These are phyloP conservation scores for Norana najaformis DNA, from an alignment of 2,888 invertebrate species.

Conservation along the genomic window DNA sequence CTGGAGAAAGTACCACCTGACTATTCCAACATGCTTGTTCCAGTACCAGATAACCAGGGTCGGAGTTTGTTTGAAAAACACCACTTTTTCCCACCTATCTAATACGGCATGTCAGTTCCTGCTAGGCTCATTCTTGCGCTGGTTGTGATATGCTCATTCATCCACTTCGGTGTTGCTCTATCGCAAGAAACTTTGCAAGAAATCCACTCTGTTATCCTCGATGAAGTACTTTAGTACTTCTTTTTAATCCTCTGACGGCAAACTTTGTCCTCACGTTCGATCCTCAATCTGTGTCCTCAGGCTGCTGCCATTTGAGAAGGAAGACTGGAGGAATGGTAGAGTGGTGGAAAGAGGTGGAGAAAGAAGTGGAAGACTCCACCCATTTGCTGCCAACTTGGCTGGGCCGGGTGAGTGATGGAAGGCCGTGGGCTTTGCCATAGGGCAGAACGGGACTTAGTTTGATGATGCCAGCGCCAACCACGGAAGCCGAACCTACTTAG, in stretches of 20 bases:
- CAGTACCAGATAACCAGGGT: background rate
- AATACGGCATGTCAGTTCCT: background rate
- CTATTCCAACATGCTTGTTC: background rate
- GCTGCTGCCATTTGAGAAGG: too few relatives aligned
- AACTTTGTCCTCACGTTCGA: background rate
- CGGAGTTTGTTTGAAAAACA: background rate
- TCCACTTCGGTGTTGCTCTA: too few relatives aligned
- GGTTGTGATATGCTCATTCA: too few relatives aligned
- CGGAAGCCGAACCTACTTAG: too few relatives aligned
- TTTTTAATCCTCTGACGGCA: background rate
- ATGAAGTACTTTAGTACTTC: background rate
- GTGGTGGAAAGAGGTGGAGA: conserved; percentile 4
- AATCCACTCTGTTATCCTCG: background rate
- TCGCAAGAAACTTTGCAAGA: background rate
- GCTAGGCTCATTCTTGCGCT: background rate
- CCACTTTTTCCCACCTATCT: background rate
- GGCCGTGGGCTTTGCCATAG: background rate
- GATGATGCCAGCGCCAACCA: too few relatives aligned
- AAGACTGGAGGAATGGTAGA: background rate
- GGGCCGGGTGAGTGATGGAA: background rate
- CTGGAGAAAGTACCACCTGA: background rate
- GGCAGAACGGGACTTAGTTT: background rate
- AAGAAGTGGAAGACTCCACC: background rate
- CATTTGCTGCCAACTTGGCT: background rate
- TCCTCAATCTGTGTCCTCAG: background rate